Evolutionary conservation across 1,140 invertebrate species (phyloP), one percentile per base, ranked within the genome.

Genomic region (Battus philenor): DNA sequence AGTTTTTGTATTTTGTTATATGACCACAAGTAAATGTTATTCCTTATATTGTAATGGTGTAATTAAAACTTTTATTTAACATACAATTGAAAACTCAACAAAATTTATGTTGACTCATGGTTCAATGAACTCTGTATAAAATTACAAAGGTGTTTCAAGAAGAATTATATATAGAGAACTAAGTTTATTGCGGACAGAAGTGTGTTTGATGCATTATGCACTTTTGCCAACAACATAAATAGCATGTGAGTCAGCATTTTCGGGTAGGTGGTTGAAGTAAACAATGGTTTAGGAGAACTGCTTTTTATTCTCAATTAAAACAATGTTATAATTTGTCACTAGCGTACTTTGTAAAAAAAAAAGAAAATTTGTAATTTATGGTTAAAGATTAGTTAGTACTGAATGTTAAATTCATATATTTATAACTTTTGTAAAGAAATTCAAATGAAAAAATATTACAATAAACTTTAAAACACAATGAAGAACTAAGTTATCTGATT

Each of bases 281-380:
- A 75, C 59, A 67, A 65, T 54, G 48, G 50, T 55, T 58, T 70
- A 52, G 54, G 69, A 73, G 75, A 83, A 81, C 67, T 70, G 64
- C 54, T n/a, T 70, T 84, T 84, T 75, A 76, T 81, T 76, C 68
- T 77, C 73, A 73, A 73, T 81, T 78, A 78, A 84, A 84, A 84
- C 73, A 80, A 83, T 77, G 73, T 81, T 80, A 81, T 77, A 81
- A 78, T 83, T 83, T 79, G 66, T 68, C 75, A 75, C 76, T 83
- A 80, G 75, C 67, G 79, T 80, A 80, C 51, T 66, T 77, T 71
- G n/a, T n/a, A n/a, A n/a, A n/a, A 77, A 70, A 77, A 73, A 66
- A 71, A 26, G 54, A 68, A 77, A 68, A 43, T 63, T 55, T 62
- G 51, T 65, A 51, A 68, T 67, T 60, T 66, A 44, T 67, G 69